Conservation (phyloP, 2,113 vertebrate species). For the Tupaia tana region DNA sequence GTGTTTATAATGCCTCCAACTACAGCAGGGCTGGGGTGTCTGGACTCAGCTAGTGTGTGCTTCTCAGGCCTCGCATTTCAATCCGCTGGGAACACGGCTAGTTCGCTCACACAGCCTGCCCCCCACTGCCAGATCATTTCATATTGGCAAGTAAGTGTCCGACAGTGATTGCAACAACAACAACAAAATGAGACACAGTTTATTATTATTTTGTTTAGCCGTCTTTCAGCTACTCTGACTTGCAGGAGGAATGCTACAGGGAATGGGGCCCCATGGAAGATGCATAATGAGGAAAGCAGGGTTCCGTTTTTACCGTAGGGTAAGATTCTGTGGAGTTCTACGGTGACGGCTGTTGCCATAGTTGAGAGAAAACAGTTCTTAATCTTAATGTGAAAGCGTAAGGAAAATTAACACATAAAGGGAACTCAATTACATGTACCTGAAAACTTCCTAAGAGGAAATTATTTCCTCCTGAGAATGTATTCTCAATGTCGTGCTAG, state of each 20-base stretch:
- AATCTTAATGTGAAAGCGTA: conserved; percentile 43
- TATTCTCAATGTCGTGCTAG: conserved; percentile 61
- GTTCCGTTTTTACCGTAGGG: conserved; percentile 42
- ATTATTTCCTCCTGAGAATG: conserved; percentile 64
- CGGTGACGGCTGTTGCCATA: background rate
- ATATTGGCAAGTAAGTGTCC: conserved; percentile 62
- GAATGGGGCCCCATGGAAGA: background rate
- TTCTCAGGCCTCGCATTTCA: background rate
- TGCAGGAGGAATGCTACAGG: background rate
- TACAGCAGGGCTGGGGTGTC: background rate
- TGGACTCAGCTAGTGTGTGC: background rate
- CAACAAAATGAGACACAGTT: conserved; percentile 9
- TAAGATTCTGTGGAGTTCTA: conserved; percentile 24
- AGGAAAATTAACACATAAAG: conserved; percentile 16
- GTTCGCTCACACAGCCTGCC: conserved; percentile 54
- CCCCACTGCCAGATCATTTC: conserved; percentile 64
- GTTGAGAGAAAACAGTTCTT: conserved; percentile 35
- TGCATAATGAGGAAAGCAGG: background rate
- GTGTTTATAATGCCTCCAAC: background rate
- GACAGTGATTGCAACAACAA: conserved; percentile 49
- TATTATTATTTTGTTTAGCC: conserved; percentile 23
- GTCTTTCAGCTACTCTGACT: conserved; percentile 45
- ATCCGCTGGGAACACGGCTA: conserved; percentile 49
- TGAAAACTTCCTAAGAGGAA: background rate
- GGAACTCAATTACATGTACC: conserved; percentile 53